Conservation (phyloP, 1,140 invertebrate genomes). For the Nomia melanderi region DNA sequence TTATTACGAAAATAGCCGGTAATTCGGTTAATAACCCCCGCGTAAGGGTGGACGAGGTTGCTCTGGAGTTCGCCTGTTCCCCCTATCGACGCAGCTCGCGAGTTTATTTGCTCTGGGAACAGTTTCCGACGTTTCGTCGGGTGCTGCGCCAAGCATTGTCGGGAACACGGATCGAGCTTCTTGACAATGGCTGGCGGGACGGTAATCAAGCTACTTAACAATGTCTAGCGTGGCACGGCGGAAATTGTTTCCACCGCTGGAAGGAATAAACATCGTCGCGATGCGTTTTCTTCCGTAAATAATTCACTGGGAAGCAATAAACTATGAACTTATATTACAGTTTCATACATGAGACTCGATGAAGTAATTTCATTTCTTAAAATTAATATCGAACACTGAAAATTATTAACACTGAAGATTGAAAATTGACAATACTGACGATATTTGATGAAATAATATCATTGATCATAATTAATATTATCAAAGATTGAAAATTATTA, state of each 20-base stretch:
- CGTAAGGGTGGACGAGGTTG: not conserved
- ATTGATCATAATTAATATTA: too few relatives aligned
- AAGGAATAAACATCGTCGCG: not conserved
- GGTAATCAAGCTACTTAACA: conserved; percentile 1
- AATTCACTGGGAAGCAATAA: too few relatives aligned
- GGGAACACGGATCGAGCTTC: not conserved
- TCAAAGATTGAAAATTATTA: too few relatives aligned
- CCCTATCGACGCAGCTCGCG: not conserved
- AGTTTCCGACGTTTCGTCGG: not conserved
- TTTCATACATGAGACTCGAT: too few relatives aligned
- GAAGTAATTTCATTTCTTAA: too few relatives aligned
- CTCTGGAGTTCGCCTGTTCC: not conserved
- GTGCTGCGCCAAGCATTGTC: conserved; percentile 15
- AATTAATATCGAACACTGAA: too few relatives aligned
- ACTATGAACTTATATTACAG: too few relatives aligned
- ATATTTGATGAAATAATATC: too few relatives aligned
- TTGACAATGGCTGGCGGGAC: conserved; percentile 3
- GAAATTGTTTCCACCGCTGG: not conserved
- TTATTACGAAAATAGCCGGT: not conserved
- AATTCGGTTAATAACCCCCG: not conserved
- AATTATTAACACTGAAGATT: too few relatives aligned
- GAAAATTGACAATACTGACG: too few relatives aligned
- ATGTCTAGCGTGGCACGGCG: not conserved
- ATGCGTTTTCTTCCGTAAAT: not conserved
- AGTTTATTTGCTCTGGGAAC: conserved; percentile 30